Base-by-base conservation (phyloP, 1,140 invertebrate species). In the Ceratina australensis region DNA sequence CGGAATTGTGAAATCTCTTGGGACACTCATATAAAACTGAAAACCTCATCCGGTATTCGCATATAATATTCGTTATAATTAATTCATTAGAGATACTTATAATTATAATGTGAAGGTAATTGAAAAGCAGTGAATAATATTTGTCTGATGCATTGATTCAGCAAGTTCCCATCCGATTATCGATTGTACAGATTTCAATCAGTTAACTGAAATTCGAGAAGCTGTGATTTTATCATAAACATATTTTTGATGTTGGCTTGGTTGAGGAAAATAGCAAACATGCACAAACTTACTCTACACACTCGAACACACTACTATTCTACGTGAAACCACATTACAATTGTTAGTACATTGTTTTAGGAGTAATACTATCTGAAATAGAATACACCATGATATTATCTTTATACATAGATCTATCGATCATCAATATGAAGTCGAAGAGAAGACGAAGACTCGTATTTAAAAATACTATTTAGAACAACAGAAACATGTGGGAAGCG, bases 401-500 rank as follows among this genome's bases (percentile, higher is more conserved):
- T 42, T 42, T 0, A 42, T 42, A 10, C 7, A 42, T 10, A 42
- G 33, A 42, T 42, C 10, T 42, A 42, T 42, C 33, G 10, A 42
- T 42, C 7, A 42, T 42, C 16, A 28, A 33, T 33, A 28, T 4
- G 22, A 28, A n/a, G n/a, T n/a, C 26, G 28, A 15, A 54, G 26
- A 49, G 28, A 18, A 60, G 7, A 28, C n/a, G n/a, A 61, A 42
- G 57, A 16, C 3, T 42, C 33, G 33, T 33, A 33, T 42, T 42
- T 10, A 42, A 42, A 42, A 42, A 42, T 42, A 42, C 33, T 42
- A 42, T 10, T 42, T 42, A 42, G 10, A 42, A 63, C 2, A 10
- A 7, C 49, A 33, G 52, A 54, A n/a, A 16, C 26, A n/a, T 16
- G 68, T n/a, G 26, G 4, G 33, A 69, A 76, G 47, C 57, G 47